phyloP scores from a whole-genome alignment of 2,113 vertebrate genomes.

The Erythrocebus patas region DNA sequence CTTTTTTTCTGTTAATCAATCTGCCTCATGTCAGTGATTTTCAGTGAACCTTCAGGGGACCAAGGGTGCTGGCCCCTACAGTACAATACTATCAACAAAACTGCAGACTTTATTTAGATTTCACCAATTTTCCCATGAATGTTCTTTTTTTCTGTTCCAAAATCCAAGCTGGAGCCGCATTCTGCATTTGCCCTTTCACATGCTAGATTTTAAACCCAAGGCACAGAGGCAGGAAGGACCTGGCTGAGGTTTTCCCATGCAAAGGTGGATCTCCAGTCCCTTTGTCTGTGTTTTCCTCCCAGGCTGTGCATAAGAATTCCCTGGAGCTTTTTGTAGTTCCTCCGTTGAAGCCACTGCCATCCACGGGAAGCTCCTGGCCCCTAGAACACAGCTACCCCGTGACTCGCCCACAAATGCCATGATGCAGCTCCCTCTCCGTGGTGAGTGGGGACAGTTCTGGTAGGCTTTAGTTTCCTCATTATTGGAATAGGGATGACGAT shows the following conservation, averaged over 20 bases:
- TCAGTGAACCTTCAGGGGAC: no score
- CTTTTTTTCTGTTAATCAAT: no score
- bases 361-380: accelerated
- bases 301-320: neutral
- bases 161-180: no score
- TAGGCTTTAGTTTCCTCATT: neutral
- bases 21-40: no score
- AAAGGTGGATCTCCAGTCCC: neutral
- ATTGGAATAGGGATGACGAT: neutral
- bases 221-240: no score
- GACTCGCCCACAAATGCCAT: accelerated
- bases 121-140: neutral
- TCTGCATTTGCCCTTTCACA: neutral
- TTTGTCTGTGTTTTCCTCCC: neutral
- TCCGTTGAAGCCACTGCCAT: neutral
- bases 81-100: neutral
- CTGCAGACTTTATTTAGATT: neutral
- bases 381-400: accelerated
- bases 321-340: neutral
- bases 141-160: neutral
- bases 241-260: neutral
- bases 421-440: accelerated
- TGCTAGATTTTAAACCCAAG: neutral
- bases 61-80: no score
- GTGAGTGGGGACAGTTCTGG: neutral